Evolutionary conservation across 2,888 invertebrate species (phyloP).

Genomic region (Drosophila diplacantha): DNA sequence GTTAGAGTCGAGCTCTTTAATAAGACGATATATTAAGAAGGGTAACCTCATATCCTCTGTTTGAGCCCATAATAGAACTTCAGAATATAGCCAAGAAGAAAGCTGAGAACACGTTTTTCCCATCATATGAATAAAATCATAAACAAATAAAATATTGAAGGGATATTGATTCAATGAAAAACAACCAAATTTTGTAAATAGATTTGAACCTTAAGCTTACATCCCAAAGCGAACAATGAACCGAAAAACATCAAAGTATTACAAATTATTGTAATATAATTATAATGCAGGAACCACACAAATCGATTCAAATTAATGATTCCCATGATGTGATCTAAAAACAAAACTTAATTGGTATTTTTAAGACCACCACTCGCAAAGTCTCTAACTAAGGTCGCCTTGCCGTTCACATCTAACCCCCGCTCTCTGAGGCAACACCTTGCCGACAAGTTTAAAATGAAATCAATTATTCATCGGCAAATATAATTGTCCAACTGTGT

Average conservation of each 20-base stretch:
- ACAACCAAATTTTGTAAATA: no score
- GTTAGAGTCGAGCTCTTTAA: no score
- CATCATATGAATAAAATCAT: no score
- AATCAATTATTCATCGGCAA: slow-evolving; percentile 44
- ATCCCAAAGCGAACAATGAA: neutral
- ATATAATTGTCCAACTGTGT: slow-evolving; percentile 31
- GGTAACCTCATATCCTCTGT: no score
- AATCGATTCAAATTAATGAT: neutral
- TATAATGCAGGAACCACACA: neutral
- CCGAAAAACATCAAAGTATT: neutral
- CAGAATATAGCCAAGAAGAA: no score
- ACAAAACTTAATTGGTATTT: no score
- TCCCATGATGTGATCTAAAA: neutral
- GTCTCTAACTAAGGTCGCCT: neutral
- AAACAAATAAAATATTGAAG: no score
- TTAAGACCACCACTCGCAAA: neutral
- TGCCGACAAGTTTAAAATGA: slow-evolving; percentile 18
- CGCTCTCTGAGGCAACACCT: neutral
- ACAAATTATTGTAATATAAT: no score
- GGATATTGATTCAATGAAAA: neutral
- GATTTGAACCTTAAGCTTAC: neutral
- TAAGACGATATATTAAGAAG: no score
- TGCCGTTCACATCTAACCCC: neutral
- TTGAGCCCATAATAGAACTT: no score
- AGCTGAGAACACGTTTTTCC: no score